Conservation (phyloP, 2,888 invertebrate species). For the Drosophila aldrichi region DNA sequence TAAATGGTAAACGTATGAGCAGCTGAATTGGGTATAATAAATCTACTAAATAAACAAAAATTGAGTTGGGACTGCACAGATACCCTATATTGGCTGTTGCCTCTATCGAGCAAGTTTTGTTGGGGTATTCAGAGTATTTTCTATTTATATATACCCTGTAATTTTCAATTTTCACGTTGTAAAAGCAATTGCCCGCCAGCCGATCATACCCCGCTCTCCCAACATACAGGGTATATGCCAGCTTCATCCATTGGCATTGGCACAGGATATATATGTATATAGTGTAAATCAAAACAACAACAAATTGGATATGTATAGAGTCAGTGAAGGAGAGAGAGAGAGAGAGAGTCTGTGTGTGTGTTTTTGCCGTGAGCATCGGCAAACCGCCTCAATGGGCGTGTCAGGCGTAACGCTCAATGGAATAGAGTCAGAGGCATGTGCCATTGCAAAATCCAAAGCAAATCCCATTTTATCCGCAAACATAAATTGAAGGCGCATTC, state of each 20-base stretch:
- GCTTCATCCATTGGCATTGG: conserved; percentile 25
- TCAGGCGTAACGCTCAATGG: conserved; percentile 48
- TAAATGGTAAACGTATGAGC: no score
- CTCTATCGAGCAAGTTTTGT: no score
- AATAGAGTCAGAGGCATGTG: conserved; percentile 42
- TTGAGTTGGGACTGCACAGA: neutral
- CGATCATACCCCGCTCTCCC: neutral
- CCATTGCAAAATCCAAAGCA: conserved; percentile 60
- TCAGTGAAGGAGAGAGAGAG: no score
- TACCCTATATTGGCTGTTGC: neutral
- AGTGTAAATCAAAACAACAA: conserved; percentile 78
- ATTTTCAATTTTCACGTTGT: neutral
- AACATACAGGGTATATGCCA: conserved; percentile 22
- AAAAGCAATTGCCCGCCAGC: neutral
- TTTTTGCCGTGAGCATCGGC: conserved; percentile 40
- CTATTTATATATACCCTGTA: neutral
- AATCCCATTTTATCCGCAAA: conserved; percentile 81
- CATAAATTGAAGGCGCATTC: conserved; percentile 79
- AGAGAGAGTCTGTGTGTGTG: neutral
- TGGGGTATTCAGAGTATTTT: no score
- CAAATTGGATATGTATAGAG: conserved; percentile 71
- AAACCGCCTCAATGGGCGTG: conserved; percentile 42
- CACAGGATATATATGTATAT: conserved; percentile 18
- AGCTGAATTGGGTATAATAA: neutral
- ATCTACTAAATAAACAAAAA: no score